phyloP scores from a whole-genome alignment of 2,113 vertebrate genomes.

The Noctilio leporinus region DNA sequence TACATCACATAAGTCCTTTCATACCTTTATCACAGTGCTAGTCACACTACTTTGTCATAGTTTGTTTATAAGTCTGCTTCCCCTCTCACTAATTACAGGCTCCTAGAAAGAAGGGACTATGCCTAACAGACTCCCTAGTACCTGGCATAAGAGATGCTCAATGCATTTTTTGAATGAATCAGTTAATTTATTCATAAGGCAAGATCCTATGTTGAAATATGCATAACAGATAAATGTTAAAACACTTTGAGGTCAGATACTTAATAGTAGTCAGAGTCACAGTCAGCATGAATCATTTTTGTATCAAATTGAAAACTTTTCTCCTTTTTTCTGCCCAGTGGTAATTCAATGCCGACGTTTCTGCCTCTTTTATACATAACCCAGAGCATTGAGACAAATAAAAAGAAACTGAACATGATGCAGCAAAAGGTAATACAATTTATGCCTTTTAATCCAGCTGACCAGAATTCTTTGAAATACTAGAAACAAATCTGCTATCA shows the following conservation, averaged over 20 bases:
- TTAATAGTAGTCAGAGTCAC: not conserved
- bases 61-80: not conserved
- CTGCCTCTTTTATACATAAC: not conserved
- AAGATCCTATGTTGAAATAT: conserved; percentile 24
- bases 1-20: not conserved
- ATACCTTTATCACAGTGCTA: not conserved
- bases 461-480: conserved; percentile 1
- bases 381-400: not conserved
- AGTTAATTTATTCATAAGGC: conserved; percentile 41
- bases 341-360: not conserved
- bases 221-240: conserved; percentile 34
- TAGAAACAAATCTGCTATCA: conserved; percentile 24
- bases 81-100: not conserved
- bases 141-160: not conserved
- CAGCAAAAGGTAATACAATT: not conserved
- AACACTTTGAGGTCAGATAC: conserved; percentile 38
- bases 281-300: conserved; percentile 27
- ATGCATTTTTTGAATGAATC: not conserved
- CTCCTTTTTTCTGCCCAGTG: not conserved
- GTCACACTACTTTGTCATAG: not conserved
- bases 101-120: not conserved
- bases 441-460: not conserved
- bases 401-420: not conserved
- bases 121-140: not conserved
- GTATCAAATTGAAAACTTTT: not conserved